These are phyloP conservation scores for Forpus xanthops DNA, from an alignment of 2,797 vertebrate species.

Conservation along the genomic window DNA sequence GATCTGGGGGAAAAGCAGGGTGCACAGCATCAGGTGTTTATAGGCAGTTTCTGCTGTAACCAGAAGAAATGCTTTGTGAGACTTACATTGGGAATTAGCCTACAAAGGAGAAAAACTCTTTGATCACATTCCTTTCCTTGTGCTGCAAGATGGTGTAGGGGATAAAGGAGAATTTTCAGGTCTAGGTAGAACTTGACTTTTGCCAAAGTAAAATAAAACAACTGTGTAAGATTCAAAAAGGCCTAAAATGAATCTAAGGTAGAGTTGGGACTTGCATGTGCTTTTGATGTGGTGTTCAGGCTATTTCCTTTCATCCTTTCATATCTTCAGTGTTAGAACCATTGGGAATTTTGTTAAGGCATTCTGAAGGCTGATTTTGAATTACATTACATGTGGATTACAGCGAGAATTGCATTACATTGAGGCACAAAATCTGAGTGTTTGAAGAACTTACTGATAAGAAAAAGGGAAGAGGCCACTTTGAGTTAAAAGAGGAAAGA, in stretches of 20 bases:
- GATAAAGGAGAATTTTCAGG: neutral
- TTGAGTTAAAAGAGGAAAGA: neutral
- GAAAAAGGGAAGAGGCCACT: neutral
- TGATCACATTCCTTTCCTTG: neutral
- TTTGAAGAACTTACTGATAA: neutral
- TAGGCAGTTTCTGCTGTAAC: neutral
- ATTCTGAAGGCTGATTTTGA: neutral
- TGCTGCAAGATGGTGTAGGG: neutral
- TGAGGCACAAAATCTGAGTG: neutral
- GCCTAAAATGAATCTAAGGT: neutral
- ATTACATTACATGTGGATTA: neutral
- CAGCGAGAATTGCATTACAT: neutral
- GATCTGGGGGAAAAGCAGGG: neutral
- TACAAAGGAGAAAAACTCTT: neutral
- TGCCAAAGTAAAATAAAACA: neutral
- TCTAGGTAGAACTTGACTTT: neutral
- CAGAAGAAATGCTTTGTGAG: neutral
- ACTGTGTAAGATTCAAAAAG: neutral
- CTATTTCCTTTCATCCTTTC: neutral
- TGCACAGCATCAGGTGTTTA: neutral
- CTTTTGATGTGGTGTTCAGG: neutral
- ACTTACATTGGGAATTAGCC: neutral
- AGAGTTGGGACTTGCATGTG: neutral
- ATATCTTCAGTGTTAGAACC: neutral
- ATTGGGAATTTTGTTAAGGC: neutral